A percentile compares a stretch with the other conserved stretches of the same genome.
phyloP scores from a whole-genome alignment of 2,113 vertebrate genomes.

The Uria aalge region DNA sequence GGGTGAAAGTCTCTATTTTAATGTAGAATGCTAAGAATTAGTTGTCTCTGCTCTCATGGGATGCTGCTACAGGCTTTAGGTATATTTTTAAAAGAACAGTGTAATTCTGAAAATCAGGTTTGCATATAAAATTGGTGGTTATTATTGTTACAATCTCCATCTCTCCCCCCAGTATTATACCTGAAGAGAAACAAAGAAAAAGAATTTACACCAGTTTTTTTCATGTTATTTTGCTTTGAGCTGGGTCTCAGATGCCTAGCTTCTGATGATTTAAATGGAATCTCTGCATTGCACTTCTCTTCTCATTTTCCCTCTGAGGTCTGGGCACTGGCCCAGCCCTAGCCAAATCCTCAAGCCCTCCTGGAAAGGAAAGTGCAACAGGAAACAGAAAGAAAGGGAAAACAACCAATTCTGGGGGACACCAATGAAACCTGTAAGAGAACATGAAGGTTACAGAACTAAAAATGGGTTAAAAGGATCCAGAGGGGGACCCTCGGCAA shows the following conservation, averaged over 20 bases:
- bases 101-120: not conserved
- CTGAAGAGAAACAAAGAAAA: not conserved
- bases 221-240: not conserved
- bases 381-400: not conserved
- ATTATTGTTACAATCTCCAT: not conserved
- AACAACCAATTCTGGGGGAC: not conserved
- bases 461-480: not conserved
- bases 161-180: not conserved
- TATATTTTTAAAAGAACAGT: not conserved
- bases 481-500: not conserved
- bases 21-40: not conserved
- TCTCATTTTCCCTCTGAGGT: not conserved
- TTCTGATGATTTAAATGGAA: not conserved
- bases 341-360: not conserved
- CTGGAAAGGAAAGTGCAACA: not conserved
- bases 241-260: not conserved
- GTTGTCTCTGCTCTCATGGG: not conserved
- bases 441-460: not conserved
- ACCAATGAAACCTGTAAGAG: not conserved
- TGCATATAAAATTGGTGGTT: not conserved
- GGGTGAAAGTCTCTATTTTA: not conserved
- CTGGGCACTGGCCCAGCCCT: not conserved
- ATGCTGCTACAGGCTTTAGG: not conserved
- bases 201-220: not conserved
- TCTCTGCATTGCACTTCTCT: not conserved